Base-by-base conservation (phyloP, 2,888 invertebrate genomes). In the Latheticus oryzae region DNA sequence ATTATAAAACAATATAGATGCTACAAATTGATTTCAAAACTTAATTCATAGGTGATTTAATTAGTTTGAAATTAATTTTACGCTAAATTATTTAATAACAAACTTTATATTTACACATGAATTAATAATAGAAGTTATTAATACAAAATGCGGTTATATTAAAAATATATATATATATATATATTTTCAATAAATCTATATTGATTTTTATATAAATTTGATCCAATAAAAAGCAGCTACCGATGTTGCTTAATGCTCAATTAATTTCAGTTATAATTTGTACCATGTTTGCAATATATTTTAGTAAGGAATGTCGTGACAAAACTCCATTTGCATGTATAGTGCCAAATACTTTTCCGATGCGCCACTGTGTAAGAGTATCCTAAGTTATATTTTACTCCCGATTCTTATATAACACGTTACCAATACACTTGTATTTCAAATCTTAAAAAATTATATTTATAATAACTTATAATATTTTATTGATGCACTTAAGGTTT, bases 291-390 rank as follows among this genome's bases (percentile, higher is more conserved):
- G 38, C 32, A 37, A 48, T 58, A 58, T 47, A 48, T 50, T 42
- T 28, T 17, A 15, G 19, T 47, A 48, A 58, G 33, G 38, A 48
- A 58, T 58, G 28, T 54, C 58, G 58, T 58, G 58, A 58, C 54
- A 58, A 35, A 43, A 58, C 42, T 42, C 58, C 58, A 54, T 58
- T 58, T 58, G 58, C 58, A 58, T 58, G 58, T 48, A 58, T 58
- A 58, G 58, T 58, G 54, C 53, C 53, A 58, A 58, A 58, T 58
- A 54, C 48, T 58, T 58, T 58, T 58, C 58, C 53, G 54, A 58
- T 58, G 53, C 50, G 58, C 58, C 58, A 54, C 58, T 54, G 58
- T 58, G 50, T 58, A 58, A 58, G n/a, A 53, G 54, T 42, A 58
- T 53, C 19, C 42, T 21, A 33, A 35, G 53, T 45, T 28, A 58